A percentile compares a stretch with the other conserved stretches of the same genome.
Conservation (phyloP, 2,797 vertebrate genomes). For the Chelonia mydas region DNA sequence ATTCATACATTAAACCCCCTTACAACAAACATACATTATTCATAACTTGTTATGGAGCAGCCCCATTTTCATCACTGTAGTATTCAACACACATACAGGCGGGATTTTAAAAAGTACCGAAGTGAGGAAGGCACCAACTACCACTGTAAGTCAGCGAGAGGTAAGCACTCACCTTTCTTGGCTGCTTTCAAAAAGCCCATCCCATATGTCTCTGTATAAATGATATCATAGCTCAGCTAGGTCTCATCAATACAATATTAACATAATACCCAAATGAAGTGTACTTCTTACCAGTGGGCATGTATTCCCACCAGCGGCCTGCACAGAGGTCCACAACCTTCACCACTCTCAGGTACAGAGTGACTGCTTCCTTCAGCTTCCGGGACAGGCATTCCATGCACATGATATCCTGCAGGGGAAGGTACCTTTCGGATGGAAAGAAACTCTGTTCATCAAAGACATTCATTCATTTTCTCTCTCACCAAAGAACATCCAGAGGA, state of each 20-base stretch:
- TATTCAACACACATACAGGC: neutral
- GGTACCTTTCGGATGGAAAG: slow-evolving; percentile 87
- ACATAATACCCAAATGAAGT: neutral
- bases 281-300: slow-evolving; percentile 92
- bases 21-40: slow-evolving; percentile 45
- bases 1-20: slow-evolving; percentile 32
- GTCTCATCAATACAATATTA: neutral
- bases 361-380: slow-evolving; percentile 96
- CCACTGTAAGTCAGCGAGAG: neutral
- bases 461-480: neutral
- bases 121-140: neutral
- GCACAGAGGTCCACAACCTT: slow-evolving; percentile 98
- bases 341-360: slow-evolving; percentile 94
- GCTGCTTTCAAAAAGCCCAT: neutral
- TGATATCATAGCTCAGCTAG: neutral
- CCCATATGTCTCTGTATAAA: neutral
- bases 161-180: fast-evolving
- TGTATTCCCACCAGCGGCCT: slow-evolving; percentile 98
- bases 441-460: slow-evolving; percentile 59
- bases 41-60: slow-evolving; percentile 30
- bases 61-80: neutral
- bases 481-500: neutral
- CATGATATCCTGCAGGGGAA: slow-evolving; percentile 98
- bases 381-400: slow-evolving; percentile 98
- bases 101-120: neutral